Conservation (phyloP, 2,888 invertebrate genomes). For the Zelleria hepariella region DNA sequence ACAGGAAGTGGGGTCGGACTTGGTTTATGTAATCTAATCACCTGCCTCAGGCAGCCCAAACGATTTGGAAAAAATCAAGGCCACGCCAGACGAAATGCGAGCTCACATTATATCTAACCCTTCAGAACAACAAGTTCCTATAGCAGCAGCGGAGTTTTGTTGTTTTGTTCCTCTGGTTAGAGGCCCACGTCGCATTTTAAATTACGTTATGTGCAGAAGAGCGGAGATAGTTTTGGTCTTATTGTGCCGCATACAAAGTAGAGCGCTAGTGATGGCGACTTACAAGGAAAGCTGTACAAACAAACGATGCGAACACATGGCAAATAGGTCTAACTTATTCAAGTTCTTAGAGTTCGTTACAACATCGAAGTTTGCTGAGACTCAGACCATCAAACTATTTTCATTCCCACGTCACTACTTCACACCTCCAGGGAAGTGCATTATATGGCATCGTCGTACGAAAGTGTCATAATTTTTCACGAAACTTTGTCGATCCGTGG, state of each 20-base stretch:
- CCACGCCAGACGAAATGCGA: slow-evolving; percentile 48
- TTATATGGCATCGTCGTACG: slow-evolving; percentile 20
- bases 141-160: slow-evolving; percentile 59
- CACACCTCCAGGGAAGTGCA: slow-evolving; percentile 21
- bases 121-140: slow-evolving; percentile 35
- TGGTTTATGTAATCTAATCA: slow-evolving; percentile 72
- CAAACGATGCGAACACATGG: neutral
- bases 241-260: slow-evolving; percentile 34
- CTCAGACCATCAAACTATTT: slow-evolving; percentile 42
- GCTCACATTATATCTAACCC: slow-evolving; percentile 51
- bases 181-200: slow-evolving; percentile 57
- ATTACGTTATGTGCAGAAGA: slow-evolving; percentile 56
- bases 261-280: slow-evolving; percentile 32
- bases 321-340: neutral
- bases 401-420: slow-evolving; percentile 37
- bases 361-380: slow-evolving; percentile 39
- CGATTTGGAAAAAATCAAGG: slow-evolving; percentile 63
- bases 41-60: slow-evolving; percentile 61
- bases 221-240: slow-evolving; percentile 25
- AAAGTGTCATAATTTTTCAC: slow-evolving; percentile 46
- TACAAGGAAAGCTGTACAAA: slow-evolving; percentile 18
- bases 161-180: slow-evolving; percentile 60
- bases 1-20: slow-evolving; percentile 68
- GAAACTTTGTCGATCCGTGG: slow-evolving; percentile 36
- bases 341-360: slow-evolving; percentile 9